Percentiles rank a stretch among this genome's conserved stretches.
Conservation (phyloP, 1,140 invertebrate genomes). For the Drosophila tristis region DNA sequence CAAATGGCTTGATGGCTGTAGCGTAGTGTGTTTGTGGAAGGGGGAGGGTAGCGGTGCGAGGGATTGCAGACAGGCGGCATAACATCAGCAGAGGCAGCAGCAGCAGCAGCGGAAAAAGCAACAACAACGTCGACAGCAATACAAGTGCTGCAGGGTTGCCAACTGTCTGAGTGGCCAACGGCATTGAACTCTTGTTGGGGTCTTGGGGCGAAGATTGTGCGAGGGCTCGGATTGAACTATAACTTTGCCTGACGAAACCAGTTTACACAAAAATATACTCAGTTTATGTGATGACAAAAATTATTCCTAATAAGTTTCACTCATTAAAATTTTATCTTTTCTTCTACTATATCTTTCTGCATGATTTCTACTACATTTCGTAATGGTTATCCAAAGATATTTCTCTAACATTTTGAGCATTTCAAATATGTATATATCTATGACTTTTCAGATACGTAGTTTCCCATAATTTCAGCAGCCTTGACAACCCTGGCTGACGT, state of each 20-base stretch:
- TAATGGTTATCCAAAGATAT: no score
- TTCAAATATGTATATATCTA: not conserved
- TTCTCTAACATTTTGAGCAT: no score
- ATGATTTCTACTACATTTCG: no score
- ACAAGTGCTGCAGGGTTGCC: conserved; percentile 67
- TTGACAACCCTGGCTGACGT: conserved; percentile 67
- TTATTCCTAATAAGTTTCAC: no score
- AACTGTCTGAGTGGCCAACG: conserved; percentile 30
- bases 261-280: no score
- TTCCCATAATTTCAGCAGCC: not conserved
- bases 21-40: conserved; percentile 4
- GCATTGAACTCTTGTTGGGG: conserved; percentile 50
- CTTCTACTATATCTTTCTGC: no score
- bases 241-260: not conserved
- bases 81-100: conserved; percentile 73
- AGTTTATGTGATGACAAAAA: no score
- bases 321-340: no score
- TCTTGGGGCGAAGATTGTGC: conserved; percentile 16
- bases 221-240: conserved; percentile 1
- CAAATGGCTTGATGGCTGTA: conserved; percentile 62
- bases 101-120: conserved; percentile 31
- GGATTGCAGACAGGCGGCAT: conserved; percentile 70
- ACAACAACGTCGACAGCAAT: conserved; percentile 32
- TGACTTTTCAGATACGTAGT: conserved; percentile 8
- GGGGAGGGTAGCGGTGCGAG: conserved; percentile 29